Conservation (phyloP, 2,888 invertebrate genomes). For the Sinelater perroti region DNA sequence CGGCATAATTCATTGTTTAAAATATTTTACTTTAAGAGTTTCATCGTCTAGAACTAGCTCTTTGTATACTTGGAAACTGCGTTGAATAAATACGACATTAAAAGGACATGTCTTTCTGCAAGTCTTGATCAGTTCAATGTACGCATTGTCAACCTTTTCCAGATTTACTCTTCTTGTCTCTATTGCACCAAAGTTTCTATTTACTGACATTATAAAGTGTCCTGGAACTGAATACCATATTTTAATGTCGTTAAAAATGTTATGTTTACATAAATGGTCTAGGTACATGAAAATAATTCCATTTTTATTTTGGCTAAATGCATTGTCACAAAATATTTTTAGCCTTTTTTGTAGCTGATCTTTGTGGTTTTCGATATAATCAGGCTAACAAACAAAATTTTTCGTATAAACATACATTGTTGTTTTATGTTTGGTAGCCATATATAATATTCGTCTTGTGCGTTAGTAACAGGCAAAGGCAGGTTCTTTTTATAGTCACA, state of each 20-base stretch:
- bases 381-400: slow-evolving; percentile 25
- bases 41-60: neutral
- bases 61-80: slow-evolving; percentile 6
- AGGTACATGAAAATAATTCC: slow-evolving; percentile 16
- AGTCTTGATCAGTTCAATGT: slow-evolving; percentile 22
- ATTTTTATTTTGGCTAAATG: slow-evolving; percentile 33
- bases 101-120: slow-evolving; percentile 22
- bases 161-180: slow-evolving; percentile 1
- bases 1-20: slow-evolving; percentile 7
- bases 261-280: slow-evolving; percentile 22
- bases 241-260: slow-evolving; percentile 20
- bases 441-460: too few relatives aligned
- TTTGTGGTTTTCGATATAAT: slow-evolving; percentile 21
- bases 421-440: too few relatives aligned
- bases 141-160: slow-evolving; percentile 18
- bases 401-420: slow-evolving; percentile 34
- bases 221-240: slow-evolving; percentile 17
- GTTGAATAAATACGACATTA: slow-evolving; percentile 17
- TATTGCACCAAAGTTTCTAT: slow-evolving; percentile 4
- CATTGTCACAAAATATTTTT: slow-evolving; percentile 27
- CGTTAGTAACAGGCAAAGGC: too few relatives aligned
- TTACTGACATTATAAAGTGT: slow-evolving; percentile 9
- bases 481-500: too few relatives aligned
- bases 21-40: neutral
- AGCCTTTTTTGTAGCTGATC: slow-evolving; percentile 5